Evolutionary conservation across 1,140 invertebrate species (phyloP), one percentile per base, ranked within the genome.

Genomic region (Aphelenchoides besseyi): DNA sequence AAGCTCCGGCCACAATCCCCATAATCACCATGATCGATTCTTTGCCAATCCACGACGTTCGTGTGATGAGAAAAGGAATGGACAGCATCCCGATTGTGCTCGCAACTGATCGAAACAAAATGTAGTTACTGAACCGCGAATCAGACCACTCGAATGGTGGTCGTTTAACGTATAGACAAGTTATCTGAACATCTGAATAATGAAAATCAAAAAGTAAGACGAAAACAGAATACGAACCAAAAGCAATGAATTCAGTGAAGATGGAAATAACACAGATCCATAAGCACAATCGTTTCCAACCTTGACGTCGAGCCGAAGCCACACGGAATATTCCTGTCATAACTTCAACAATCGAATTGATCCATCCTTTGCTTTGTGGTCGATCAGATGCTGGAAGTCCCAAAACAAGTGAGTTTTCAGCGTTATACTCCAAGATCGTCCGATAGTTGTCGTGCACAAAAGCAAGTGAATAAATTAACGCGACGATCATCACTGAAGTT

Each of bases 21-120:
- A 74, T 29, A 2, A 74, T 57, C n/a, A 74, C 12, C 53, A 74
- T 37, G 33, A 35, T 28, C 12, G 72, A 74, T 30, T 74, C 73
- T 8, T 53, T 33, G 26, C 72, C 73, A 52, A 68, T 32, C 0
- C 35, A 71, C 16, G 12, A 26, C 0, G 63, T 8, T n/a, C 18
- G 26, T 0, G 23, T 26, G 30, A 74, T 32, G 1, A 69, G 12
- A 12, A 69, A 23, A 12, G 73, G 72, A 18, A 74, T 29, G 12
- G 68, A 5, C 23, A 69, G 37, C 62, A 74, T 68, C 1, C 74
- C 74, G 23, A 69, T 9, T 5, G 72, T 62, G 2, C 30, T 29
- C 2, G 63, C 28, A 33, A 75, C 26, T 5, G 32, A 53, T 57
- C 54, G 57, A 8, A 75, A 16, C 1, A 74, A 28, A 3, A 68